phyloP scores from a whole-genome alignment of 2,113 vertebrate genomes.

The Sebastes fasciatus region DNA sequence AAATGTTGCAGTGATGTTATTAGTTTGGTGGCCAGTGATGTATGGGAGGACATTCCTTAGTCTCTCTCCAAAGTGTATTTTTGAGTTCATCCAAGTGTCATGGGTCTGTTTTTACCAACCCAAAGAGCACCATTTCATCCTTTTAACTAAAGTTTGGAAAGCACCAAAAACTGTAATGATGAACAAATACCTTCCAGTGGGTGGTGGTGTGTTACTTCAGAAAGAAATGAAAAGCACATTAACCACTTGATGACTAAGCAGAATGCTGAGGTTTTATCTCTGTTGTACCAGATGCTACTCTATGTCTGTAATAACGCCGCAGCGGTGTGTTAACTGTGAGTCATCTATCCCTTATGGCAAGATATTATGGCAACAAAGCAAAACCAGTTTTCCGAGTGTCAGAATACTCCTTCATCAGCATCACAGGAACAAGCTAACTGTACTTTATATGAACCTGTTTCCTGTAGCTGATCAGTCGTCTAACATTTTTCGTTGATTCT shows the following conservation, averaged over 20 bases:
- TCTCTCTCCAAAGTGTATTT: neutral
- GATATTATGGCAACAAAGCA: slow-evolving; percentile 71
- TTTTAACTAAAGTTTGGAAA: slow-evolving; percentile 8
- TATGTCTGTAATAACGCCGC: slow-evolving; percentile 40
- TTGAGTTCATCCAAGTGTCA: neutral
- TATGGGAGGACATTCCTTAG: neutral
- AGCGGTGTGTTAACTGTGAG: slow-evolving; percentile 38
- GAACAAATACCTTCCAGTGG: slow-evolving; percentile 9
- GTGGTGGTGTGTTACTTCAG: slow-evolving; percentile 8
- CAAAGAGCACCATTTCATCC: slow-evolving; percentile 3
- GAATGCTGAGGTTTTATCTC: slow-evolving; percentile 39
- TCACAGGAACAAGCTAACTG: slow-evolving; percentile 24
- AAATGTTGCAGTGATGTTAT: slow-evolving; percentile 11
- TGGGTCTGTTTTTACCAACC: neutral
- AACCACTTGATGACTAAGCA: slow-evolving; percentile 54
- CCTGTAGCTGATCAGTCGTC: slow-evolving; percentile 63
- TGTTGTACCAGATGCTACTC: slow-evolving; percentile 47
- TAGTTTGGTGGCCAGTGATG: slow-evolving; percentile 6
- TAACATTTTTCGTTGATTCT: neutral
- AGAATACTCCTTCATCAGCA: slow-evolving; percentile 51
- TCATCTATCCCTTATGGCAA: slow-evolving; percentile 59
- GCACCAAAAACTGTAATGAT: neutral
- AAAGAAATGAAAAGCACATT: slow-evolving; percentile 37
- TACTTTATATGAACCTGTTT: slow-evolving; percentile 3
- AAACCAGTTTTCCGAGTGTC: slow-evolving; percentile 52